Conservation (phyloP, 2,113 vertebrate species). For the Benitochromis conjunctus region DNA sequence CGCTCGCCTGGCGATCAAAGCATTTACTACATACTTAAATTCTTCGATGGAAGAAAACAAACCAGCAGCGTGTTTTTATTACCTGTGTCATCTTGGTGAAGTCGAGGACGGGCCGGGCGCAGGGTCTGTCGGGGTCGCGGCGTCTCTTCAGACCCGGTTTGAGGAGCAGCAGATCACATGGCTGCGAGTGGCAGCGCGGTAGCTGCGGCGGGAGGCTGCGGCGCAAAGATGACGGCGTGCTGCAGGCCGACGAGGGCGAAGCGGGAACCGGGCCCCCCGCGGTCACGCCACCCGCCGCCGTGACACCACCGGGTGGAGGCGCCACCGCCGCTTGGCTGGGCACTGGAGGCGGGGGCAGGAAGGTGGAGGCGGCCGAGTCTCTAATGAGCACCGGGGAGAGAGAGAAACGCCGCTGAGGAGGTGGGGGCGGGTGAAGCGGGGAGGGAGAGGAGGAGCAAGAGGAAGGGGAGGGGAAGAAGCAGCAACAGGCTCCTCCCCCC, state of each 20-base stretch:
- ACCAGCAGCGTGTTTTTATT: neutral
- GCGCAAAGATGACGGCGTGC: conserved; percentile 80
- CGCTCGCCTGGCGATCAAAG: neutral
- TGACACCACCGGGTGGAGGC: conserved; percentile 68
- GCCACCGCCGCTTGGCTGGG: conserved; percentile 70
- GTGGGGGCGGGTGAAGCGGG: conserved; percentile 72
- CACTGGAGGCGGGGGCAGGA: conserved; percentile 64
- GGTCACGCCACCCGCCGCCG: neutral
- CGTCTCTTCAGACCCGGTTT: conserved; percentile 82
- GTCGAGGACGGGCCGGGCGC: conserved; percentile 81
- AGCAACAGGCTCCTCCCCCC: conserved; percentile 75
- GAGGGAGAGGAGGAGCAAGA: conserved; percentile 74
- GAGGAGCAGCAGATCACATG: conserved; percentile 82
- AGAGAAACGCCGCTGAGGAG: conserved; percentile 83
- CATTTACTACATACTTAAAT: neutral
- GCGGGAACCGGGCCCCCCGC: conserved; percentile 60
- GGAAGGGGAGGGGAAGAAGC: conserved; percentile 73
- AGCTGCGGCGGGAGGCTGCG: conserved; percentile 78
- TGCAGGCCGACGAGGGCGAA: conserved; percentile 82
- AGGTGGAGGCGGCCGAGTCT: conserved; percentile 55
- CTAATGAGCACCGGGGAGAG: conserved; percentile 75
- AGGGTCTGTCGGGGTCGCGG: conserved; percentile 80
- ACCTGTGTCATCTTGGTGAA: conserved; percentile 88
- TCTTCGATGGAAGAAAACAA: neutral
- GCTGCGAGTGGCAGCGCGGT: conserved; percentile 89